Evolutionary conservation across 2,797 vertebrate genomes (phyloP).

Genomic region (Molossus molossus): DNA sequence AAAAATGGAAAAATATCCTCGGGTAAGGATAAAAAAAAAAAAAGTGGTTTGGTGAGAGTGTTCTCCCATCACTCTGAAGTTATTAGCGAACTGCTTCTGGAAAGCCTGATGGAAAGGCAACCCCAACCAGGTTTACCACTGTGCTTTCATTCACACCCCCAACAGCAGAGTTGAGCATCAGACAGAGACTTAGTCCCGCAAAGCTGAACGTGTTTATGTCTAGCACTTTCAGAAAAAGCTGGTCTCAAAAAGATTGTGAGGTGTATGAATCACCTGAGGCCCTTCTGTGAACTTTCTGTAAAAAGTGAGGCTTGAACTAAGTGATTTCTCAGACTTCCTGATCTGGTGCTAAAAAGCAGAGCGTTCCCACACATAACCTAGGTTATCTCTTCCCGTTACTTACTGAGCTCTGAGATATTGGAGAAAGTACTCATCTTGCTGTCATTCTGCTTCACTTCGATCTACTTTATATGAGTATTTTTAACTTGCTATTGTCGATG

Average conservation of each 20-base stretch:
- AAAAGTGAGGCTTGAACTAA: background rate
- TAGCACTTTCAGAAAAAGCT: background rate
- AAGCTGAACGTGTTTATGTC: background rate
- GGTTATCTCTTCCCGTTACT: background rate
- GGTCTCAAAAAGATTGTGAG: background rate
- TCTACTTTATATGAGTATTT: background rate
- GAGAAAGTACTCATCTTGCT: background rate
- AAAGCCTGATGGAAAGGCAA: background rate
- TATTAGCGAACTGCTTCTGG: background rate
- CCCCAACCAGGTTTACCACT: background rate
- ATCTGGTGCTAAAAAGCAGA: background rate
- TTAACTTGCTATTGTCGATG: background rate
- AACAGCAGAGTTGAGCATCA: background rate
- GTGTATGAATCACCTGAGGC: background rate
- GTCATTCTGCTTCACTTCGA: background rate
- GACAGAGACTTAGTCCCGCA: background rate
- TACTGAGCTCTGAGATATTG: background rate
- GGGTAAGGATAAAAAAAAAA: background rate
- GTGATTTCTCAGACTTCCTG: background rate
- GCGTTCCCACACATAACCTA: background rate
- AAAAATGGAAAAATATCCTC: too few species aligned
- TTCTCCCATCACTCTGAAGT: background rate
- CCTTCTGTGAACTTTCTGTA: background rate
- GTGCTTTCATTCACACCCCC: fast-evolving
- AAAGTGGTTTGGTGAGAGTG: background rate